Percentiles rank a stretch among this genome's conserved stretches.
These are phyloP conservation scores for Antennarius maculatus DNA, from an alignment of 2,797 vertebrate genomes.

Conservation along the genomic window DNA sequence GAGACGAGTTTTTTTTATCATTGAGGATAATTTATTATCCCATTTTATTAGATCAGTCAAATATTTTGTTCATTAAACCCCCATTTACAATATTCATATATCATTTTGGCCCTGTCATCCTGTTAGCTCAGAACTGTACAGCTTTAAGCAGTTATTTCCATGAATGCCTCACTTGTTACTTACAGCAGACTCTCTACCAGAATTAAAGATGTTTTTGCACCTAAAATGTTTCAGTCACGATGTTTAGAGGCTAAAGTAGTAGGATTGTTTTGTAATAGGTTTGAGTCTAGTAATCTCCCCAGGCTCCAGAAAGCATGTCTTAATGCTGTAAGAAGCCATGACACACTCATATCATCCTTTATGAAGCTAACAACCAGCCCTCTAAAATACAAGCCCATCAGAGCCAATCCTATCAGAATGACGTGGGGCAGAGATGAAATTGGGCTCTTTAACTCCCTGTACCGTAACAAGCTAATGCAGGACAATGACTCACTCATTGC, in stretches of 20 bases:
- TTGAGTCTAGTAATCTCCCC: conserved; percentile 48
- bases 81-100: too few species aligned
- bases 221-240: conserved; percentile 9
- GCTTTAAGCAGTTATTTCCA: neutral
- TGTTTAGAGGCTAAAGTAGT: conserved; percentile 38
- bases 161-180: neutral
- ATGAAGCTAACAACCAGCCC: conserved; percentile 64
- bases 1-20: neutral
- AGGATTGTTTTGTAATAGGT: conserved; percentile 44
- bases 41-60: neutral
- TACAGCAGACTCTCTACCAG: neutral
- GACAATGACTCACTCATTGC: conserved; percentile 75
- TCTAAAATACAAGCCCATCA: conserved; percentile 63
- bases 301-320: conserved; percentile 59
- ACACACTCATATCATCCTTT: conserved; percentile 66
- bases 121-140: neutral
- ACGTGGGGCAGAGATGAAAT: conserved; percentile 69
- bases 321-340: conserved; percentile 60
- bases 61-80: neutral
- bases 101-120: too few species aligned
- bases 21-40: neutral
- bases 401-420: conserved; percentile 64
- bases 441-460: conserved; percentile 71
- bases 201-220: neutral
- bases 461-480: conserved; percentile 75